A percentile compares a stretch with the other conserved stretches of the same genome.
phyloP scores from a whole-genome alignment of 2,797 vertebrate species.

The Eptatretus atami region DNA sequence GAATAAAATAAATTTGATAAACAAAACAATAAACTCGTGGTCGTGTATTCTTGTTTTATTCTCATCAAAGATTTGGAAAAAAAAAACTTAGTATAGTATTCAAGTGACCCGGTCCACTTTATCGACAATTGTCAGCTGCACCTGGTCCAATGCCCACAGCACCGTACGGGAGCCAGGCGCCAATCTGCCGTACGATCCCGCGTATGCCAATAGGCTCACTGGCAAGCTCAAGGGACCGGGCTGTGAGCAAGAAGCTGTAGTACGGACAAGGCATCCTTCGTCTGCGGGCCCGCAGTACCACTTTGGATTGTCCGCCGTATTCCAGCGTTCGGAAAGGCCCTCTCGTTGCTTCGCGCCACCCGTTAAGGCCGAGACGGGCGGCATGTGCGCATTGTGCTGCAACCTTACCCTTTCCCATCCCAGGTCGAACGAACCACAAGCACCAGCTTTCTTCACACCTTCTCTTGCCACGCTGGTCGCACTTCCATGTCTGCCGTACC shows the following conservation, averaged over 20 bases:
- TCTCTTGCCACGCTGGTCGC: conserved; percentile 34
- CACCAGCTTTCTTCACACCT: conserved; percentile 55
- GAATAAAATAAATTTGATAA: too few species aligned
- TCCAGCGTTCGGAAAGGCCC: conserved; percentile 58
- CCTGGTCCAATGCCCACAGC: conserved; percentile 59
- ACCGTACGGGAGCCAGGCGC: conserved; percentile 62
- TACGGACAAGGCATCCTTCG: conserved; percentile 34
- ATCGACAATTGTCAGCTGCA: conserved; percentile 39
- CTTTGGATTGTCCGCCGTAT: conserved; percentile 81
- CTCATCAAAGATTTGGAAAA: too few species aligned
- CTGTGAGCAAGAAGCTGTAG: conserved; percentile 32
- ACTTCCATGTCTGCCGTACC: not conserved
- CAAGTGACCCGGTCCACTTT: conserved; percentile 49
- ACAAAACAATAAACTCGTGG: too few species aligned
- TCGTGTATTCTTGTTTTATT: too few species aligned
- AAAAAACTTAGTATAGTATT: conserved; percentile 36
- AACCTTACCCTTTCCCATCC: conserved; percentile 91
- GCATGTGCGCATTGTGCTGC: conserved; percentile 78
- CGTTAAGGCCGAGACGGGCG: conserved; percentile 74
- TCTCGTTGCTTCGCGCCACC: conserved; percentile 38
- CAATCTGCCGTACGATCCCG: conserved; percentile 75
- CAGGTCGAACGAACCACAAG: conserved; percentile 54
- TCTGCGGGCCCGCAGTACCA: conserved; percentile 60
- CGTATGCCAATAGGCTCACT: conserved; percentile 69
- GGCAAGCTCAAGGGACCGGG: conserved; percentile 40